Percentiles rank a stretch among this genome's conserved stretches.
Evolutionary conservation across 2,797 vertebrate genomes (phyloP).

Genomic region (Gorsachius magnificus): DNA sequence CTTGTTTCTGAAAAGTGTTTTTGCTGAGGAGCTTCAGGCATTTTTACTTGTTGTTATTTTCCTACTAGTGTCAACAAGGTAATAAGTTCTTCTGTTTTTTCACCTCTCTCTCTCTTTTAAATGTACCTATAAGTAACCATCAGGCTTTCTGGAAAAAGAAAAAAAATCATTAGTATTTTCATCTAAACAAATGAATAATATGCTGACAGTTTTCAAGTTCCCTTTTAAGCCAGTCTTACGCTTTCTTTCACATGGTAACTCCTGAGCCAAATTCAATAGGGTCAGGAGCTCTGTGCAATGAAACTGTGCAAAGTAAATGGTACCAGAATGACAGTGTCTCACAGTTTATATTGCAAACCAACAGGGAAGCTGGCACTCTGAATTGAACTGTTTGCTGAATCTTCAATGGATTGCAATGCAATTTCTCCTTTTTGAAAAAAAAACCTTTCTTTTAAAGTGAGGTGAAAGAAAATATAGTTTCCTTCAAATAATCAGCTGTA

Average conservation of each 20-base stretch:
- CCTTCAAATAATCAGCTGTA: neutral
- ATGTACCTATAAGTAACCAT: neutral
- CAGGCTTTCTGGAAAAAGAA: neutral
- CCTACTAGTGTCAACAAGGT: neutral
- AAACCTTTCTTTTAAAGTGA: neutral
- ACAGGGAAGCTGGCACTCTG: neutral
- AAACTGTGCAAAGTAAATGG: neutral
- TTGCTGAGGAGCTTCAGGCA: neutral
- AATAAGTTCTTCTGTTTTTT: neutral
- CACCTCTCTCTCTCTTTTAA: neutral
- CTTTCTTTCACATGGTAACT: neutral
- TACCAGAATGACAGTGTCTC: neutral
- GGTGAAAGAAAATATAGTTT: neutral
- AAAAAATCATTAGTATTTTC: neutral
- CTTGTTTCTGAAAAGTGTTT: neutral
- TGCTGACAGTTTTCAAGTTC: neutral
- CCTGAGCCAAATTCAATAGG: neutral
- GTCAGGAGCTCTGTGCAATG: neutral
- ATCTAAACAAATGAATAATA: neutral
- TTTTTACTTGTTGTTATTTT: neutral
- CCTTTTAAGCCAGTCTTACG: neutral
- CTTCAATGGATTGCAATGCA: neutral
- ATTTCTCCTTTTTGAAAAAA: neutral
- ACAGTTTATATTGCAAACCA: neutral
- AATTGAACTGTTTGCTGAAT: neutral